Evolutionary conservation across 2,888 invertebrate genomes (phyloP).

Genomic region (Orchesellides sinensis): DNA sequence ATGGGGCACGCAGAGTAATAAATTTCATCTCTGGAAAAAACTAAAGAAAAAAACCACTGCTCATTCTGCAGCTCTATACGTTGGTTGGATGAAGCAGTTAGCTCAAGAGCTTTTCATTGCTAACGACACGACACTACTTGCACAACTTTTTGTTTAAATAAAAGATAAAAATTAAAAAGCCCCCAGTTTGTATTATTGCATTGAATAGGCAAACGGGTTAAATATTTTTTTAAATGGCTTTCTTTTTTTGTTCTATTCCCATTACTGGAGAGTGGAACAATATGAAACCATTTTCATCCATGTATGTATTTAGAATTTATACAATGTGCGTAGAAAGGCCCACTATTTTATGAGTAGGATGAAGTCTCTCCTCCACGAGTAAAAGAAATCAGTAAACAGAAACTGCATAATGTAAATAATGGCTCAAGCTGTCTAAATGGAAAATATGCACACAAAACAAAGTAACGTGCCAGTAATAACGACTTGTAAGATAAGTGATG

Average conservation of each 20-base stretch:
- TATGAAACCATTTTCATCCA: too few relatives aligned
- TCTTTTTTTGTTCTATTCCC: conserved; percentile 28
- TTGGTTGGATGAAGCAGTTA: conserved; percentile 9
- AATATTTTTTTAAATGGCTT: conserved; percentile 14
- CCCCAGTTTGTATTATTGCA: conserved; percentile 36
- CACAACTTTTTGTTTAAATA: conserved; percentile 58
- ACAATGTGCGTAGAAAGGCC: too few relatives aligned
- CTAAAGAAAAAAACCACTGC: conserved; percentile 35
- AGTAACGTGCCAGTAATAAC: conserved; percentile 60
- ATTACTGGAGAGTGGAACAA: too few relatives aligned
- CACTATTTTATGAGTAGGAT: too few relatives aligned
- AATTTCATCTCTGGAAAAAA: conserved; percentile 60
- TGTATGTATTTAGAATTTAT: too few relatives aligned
- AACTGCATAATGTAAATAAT: conserved; percentile 50
- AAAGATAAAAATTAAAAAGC: conserved; percentile 61
- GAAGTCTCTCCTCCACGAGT: not conserved
- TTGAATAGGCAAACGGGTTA: conserved; percentile 45
- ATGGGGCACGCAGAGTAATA: conserved; percentile 65
- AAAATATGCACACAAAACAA: conserved; percentile 16
- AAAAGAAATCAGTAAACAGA: conserved; percentile 46
- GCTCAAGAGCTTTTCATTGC: conserved; percentile 45
- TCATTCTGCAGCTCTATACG: conserved; percentile 15
- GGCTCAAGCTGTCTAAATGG: conserved; percentile 28
- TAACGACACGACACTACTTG: too few relatives aligned
- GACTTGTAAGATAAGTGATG: conserved; percentile 56